Evolutionary conservation across 2,888 invertebrate species (phyloP).

Genomic region (Calephelis perditalis): DNA sequence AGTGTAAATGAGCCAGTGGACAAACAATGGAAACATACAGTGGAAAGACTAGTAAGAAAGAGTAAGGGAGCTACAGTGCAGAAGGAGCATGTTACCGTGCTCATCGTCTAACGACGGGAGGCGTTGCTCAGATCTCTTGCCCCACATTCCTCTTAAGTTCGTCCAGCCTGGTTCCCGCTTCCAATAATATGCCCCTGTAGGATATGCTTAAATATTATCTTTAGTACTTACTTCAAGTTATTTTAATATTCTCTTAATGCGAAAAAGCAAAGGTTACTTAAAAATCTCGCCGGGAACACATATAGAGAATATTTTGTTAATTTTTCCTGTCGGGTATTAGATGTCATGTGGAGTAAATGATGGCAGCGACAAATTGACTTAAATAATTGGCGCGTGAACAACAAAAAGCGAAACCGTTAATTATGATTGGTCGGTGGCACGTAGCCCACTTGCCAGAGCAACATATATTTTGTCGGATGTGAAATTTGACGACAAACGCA

Average conservation of each 20-base stretch:
- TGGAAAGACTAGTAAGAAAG: constrained; percentile 5
- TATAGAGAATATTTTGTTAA: too few relatives aligned
- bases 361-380: too few relatives aligned
- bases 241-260: background rate
- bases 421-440: too few relatives aligned
- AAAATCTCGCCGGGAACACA: too few relatives aligned
- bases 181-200: constrained; percentile 83
- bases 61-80: constrained; percentile 28
- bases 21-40: constrained; percentile 10
- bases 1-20: background rate
- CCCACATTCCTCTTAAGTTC: constrained; percentile 88
- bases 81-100: constrained; percentile 40
- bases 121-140: constrained; percentile 79
- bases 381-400: too few relatives aligned
- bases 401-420: too few relatives aligned
- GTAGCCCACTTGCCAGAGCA: too few relatives aligned
- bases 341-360: too few relatives aligned
- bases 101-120: constrained; percentile 43
- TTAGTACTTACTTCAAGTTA: background rate
- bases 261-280: too few relatives aligned
- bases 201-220: constrained; percentile 19
- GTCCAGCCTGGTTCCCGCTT: constrained; percentile 89
- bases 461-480: too few relatives aligned
- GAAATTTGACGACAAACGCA: too few relatives aligned
- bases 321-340: too few relatives aligned